These are phyloP conservation scores for Listrodromus nycthemerus DNA, from an alignment of 2,888 invertebrate genomes.

Conservation along the genomic window DNA sequence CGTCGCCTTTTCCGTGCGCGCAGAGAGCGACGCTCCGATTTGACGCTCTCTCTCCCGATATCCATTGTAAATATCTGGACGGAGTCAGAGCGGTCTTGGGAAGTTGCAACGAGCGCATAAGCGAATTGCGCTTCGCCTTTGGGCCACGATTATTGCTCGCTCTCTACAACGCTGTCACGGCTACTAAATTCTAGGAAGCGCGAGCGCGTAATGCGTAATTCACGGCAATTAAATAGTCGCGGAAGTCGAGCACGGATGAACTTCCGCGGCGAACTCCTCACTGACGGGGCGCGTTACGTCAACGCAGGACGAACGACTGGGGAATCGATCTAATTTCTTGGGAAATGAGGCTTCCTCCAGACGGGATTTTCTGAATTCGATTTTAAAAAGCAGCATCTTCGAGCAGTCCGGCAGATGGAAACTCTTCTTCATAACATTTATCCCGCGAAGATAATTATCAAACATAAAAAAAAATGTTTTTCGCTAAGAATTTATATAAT, in stretches of 20 bases:
- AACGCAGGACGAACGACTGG: constrained; percentile 5
- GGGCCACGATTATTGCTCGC: constrained; percentile 5
- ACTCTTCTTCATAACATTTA: too few relatives aligned
- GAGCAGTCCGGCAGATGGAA: too few relatives aligned
- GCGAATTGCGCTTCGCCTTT: constrained; percentile 14
- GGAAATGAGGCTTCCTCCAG: background rate
- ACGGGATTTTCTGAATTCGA: too few relatives aligned
- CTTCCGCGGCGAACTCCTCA: constrained; percentile 72
- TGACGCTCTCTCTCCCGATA: background rate
- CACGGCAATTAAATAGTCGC: constrained; percentile 66
- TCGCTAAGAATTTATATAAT: too few relatives aligned
- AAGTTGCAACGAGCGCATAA: background rate
- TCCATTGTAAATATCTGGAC: background rate
- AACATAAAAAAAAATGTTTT: too few relatives aligned
- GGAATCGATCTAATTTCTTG: background rate
- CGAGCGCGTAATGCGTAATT: constrained; percentile 65
- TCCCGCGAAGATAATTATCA: too few relatives aligned
- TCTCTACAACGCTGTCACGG: constrained; percentile 31
- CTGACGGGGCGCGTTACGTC: constrained; percentile 35
- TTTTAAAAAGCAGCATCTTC: too few relatives aligned
- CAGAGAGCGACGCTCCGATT: background rate
- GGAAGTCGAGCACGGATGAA: constrained; percentile 69
- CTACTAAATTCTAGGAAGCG: constrained; percentile 59
- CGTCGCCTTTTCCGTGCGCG: constrained; percentile 12
- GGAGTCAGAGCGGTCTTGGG: background rate